Percentiles rank a stretch among this genome's conserved stretches.
Evolutionary conservation across 2,797 vertebrate species (phyloP).

Genomic region (Malurus splendens): DNA sequence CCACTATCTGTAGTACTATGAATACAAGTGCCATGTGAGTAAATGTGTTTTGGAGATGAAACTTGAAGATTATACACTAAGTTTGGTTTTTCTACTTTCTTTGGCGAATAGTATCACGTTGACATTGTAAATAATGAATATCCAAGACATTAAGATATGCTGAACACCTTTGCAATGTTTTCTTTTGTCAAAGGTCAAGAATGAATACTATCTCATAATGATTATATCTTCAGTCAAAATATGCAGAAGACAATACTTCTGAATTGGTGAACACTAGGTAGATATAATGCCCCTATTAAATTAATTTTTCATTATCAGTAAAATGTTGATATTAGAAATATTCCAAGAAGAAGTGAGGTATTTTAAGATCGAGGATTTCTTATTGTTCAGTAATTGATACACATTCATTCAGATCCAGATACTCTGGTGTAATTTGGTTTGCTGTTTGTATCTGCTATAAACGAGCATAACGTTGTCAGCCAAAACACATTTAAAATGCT

Average conservation of each 20-base stretch:
- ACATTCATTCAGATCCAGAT: not conserved
- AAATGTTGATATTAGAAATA: not conserved
- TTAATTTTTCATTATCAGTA: not conserved
- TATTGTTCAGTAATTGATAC: not conserved
- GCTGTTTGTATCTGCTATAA: not conserved
- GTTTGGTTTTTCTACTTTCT: not conserved
- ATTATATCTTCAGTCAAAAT: not conserved
- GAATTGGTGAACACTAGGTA: not conserved
- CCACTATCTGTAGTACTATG: not conserved
- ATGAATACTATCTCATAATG: not conserved
- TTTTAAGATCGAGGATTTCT: not conserved
- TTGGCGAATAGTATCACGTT: not conserved
- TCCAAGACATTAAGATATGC: not conserved
- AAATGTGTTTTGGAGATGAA: not conserved
- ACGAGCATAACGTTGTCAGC: not conserved
- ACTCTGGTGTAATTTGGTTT: not conserved
- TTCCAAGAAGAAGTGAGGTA: not conserved
- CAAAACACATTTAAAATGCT: not conserved
- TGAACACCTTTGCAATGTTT: not conserved
- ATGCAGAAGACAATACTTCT: not conserved
- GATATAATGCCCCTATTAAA: not conserved
- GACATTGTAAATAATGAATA: not conserved
- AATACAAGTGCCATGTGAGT: not conserved
- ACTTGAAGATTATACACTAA: not conserved
- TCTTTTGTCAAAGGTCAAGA: not conserved